Percentiles rank a stretch among this genome's conserved stretches.
Conservation (phyloP, 2,113 vertebrate species). For the Sylvicapra grimmia region DNA sequence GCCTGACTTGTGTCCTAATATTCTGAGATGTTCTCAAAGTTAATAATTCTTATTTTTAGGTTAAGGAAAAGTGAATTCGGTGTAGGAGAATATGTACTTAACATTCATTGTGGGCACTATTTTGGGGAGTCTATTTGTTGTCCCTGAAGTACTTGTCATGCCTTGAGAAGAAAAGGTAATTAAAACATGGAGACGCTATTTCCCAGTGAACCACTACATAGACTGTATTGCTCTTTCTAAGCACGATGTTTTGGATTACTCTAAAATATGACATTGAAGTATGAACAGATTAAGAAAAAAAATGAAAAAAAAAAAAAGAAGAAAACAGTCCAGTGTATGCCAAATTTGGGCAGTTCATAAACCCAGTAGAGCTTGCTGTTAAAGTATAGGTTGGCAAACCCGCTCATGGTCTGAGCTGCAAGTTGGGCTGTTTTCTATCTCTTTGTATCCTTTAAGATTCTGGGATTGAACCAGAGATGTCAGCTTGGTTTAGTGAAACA, state of each 20-base stretch:
- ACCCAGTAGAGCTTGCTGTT: slow-evolving; percentile 6
- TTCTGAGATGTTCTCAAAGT: background rate
- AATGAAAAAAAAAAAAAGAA: background rate
- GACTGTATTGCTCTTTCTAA: background rate
- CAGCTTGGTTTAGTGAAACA: slow-evolving; percentile 59
- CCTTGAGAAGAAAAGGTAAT: background rate
- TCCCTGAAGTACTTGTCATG: background rate
- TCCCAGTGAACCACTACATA: background rate
- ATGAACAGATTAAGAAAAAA: slow-evolving; percentile 40
- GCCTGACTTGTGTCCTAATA: background rate
- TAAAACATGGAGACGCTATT: background rate
- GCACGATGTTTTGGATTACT: slow-evolving; percentile 4
- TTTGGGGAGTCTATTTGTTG: background rate
- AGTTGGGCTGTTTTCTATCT: slow-evolving; percentile 50
- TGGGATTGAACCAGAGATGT: slow-evolving; percentile 47
- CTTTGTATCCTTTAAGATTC: slow-evolving; percentile 11
- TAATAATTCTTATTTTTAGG: slow-evolving; percentile 14
- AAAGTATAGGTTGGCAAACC: slow-evolving; percentile 25
- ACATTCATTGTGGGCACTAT: background rate
- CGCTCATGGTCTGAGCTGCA: background rate
- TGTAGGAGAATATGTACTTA: background rate
- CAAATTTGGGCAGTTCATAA: slow-evolving; percentile 37
- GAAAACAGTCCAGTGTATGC: background rate
- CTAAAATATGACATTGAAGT: slow-evolving; percentile 30
- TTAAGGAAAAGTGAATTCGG: background rate